Evolutionary conservation across 2,797 vertebrate species (phyloP), one percentile per base, ranked within the genome.

Genomic region (Lepus oiostolus): DNA sequence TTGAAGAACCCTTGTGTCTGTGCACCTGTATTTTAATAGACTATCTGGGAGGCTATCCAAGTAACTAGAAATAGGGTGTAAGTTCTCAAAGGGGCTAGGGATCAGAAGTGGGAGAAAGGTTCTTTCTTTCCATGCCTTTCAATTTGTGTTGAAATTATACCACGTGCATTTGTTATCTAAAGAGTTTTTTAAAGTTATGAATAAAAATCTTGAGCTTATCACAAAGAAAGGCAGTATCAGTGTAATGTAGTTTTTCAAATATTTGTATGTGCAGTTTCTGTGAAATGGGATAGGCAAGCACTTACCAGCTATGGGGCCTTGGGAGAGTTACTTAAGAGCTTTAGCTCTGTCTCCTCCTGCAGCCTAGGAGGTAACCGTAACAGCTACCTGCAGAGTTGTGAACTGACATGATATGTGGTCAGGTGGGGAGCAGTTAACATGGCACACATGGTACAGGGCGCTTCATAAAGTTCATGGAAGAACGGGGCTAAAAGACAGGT

Each of bases 191-290:
- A 16, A 4, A 42, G 50, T 92, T 32, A 62, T 62, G 26, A 74
- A 76, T 67, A 28, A 91, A 80, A 68, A 30, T 67, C n/a, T 70
- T 76, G 47, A 8, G 10, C 67, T 28, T 72, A 72, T 54, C 47
- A 60, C 82, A 65, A 93, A 84, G 67, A 63, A 67, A 65, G 35
- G 42, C 72, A 19, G 1, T 74, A 65, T 54, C 22, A 7, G 5
- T 77, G 54, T 84, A 74, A 65, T 91, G 16, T 28, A 68, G 54
- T 35, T 86, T 13, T 76, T 86, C 32, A 79, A 38, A 68, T 91
- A n/a, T 26, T 91, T 85, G 75, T 75, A 60, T 35, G 4, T 92
- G 32, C 54, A 26, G 0, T 63, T 50, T 88, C 62, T 63, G 14
- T 30, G 5, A 22, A 82, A 72, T 85, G 52, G 81, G 70, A 2